These are phyloP conservation scores for Zaprionus africanus DNA, from an alignment of 1,140 invertebrate species.

Conservation along the genomic window DNA sequence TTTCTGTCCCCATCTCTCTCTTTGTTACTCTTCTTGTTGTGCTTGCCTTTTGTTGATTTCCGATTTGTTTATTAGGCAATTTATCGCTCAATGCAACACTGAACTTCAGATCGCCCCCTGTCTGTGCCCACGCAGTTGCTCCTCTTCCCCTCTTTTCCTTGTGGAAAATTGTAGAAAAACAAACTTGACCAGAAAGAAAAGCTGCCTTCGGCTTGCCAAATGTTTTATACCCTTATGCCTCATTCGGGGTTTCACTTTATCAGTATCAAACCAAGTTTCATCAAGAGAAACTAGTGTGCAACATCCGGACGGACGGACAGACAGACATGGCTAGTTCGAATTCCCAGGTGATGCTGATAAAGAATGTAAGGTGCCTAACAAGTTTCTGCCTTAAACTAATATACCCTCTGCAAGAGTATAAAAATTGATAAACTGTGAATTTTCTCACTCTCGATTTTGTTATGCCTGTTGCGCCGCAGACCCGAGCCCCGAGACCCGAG, in stretches of 20 bases:
- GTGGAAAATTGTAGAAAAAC: conserved; percentile 4
- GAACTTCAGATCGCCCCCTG: conserved; percentile 1
- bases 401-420: too few species aligned
- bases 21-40: conserved; percentile 23
- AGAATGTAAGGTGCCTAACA: too few species aligned
- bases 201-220: too few species aligned
- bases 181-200: conserved; percentile 43
- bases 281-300: too few species aligned
- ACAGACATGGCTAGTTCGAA: too few species aligned
- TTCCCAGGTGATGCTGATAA: too few species aligned
- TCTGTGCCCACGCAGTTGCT: neutral
- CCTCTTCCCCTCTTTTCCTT: neutral
- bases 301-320: too few species aligned
- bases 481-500: neutral
- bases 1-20: too few species aligned
- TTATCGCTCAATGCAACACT: conserved; percentile 31
- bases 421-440: conserved; percentile 73
- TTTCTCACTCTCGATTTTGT: conserved; percentile 64
- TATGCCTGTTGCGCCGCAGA: conserved; percentile 21
- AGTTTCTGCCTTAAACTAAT: too few species aligned
- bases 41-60: conserved; percentile 34
- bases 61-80: conserved; percentile 46
- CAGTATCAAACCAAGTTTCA: too few species aligned
- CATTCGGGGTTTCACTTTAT: too few species aligned
- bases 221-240: too few species aligned